A percentile compares a stretch with the other conserved stretches of the same genome.
Evolutionary conservation across 53 echinoderm and acorn worm genomes (phyloP).

Genomic region (Glandiceps talaboti): DNA sequence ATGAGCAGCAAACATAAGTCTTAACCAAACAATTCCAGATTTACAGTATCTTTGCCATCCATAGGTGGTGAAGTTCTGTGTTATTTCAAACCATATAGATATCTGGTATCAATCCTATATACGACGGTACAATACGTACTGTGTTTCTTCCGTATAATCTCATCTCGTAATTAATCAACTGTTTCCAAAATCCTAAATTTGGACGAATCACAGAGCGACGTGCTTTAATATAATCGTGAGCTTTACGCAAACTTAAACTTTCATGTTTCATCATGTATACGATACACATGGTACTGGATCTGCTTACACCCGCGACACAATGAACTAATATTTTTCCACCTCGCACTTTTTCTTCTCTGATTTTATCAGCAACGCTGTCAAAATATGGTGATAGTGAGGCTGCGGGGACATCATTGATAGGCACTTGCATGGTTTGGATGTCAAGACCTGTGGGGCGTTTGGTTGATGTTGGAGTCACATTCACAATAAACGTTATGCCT

Average conservation of each 20-base stretch:
- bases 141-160: constrained; percentile 54
- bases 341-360: constrained; percentile 57
- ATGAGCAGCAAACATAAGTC: too few species aligned
- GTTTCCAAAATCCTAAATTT: constrained; percentile 93
- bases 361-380: constrained; percentile 77
- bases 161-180: constrained; percentile 69
- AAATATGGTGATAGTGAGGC: constrained; percentile 57
- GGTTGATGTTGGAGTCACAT: constrained; percentile 54
- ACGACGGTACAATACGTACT: constrained; percentile 58
- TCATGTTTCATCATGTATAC: constrained; percentile 91
- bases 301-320: constrained; percentile 80
- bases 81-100: too few species aligned
- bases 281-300: constrained; percentile 68
- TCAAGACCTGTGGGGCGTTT: constrained; percentile 40
- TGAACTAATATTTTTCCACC: constrained; percentile 83
- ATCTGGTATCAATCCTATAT: constrained; percentile 70
- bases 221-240: constrained; percentile 42
- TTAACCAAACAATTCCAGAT: too few species aligned
- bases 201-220: constrained; percentile 69
- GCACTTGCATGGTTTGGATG: constrained; percentile 53
- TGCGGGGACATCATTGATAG: constrained; percentile 78
- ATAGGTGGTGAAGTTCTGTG: too few species aligned
- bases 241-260: constrained; percentile 57
- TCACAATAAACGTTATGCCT: constrained; percentile 83
- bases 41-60: too few species aligned